Evolutionary conservation across 1,140 invertebrate genomes (phyloP), one percentile per base, ranked within the genome.

Genomic region (Theocolax elegans): DNA sequence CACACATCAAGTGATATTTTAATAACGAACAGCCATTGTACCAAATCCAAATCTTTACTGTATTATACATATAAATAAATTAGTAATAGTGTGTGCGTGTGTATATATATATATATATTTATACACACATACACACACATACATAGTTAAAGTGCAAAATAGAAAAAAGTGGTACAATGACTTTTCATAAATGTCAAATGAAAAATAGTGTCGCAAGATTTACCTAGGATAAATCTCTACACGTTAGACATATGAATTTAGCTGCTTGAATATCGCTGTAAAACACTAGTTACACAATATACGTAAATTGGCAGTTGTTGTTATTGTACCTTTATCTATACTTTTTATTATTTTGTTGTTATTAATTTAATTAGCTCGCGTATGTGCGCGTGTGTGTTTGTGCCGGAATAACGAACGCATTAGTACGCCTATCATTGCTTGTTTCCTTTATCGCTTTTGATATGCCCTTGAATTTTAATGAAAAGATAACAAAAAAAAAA

Each of bases 391-490:
- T 66, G 67, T 69, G 67, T 73, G 63, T 65, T 62, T 73, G 67
- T 31, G 53, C 56, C 51, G 56, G 56, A 70, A 73, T 73, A 70
- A 62, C 35, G 67, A 65, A 66, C 44, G 62, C 54, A 70, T 73
- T 73, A 70, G 67, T 70, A n/a, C 59, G 67, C 67, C 72, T 70
- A 58, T 69, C 56, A 67, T 73, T 73, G 72, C 72, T 73, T 73
- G 66, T 70, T 72, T 75, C 69, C 72, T 74, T 73, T 77, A 72
- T 76, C 70, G 73, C 71, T 75, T 76, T 72, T 74, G 46, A 53
- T 65, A 21, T 58, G 15, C 35, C 62, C 35, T 65, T 56, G 21
- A 64, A n/a, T n/a, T n/a, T 56, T 38, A 8, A 63, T 58, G 49
- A 64, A 25, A 51, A 51, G 46, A 27, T 0, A 31, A 23, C 29